A percentile compares a stretch with the other conserved stretches of the same genome.
Evolutionary conservation across 2,797 vertebrate species (phyloP).

Genomic region (Poeciliopsis turneri): DNA sequence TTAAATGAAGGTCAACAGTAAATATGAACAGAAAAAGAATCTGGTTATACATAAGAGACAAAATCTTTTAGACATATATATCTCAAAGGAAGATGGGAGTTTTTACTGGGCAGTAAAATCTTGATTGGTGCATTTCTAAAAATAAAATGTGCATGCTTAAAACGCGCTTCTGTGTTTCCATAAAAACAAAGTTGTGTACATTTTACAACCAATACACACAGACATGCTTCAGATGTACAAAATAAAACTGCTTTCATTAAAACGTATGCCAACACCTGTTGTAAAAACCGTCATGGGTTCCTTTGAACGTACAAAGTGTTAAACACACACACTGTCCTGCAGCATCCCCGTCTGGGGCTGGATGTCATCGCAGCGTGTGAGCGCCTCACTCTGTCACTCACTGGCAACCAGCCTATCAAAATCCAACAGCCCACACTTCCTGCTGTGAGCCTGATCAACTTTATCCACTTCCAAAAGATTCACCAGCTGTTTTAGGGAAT

Average conservation of each 20-base stretch:
- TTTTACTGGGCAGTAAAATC: neutral
- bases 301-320: neutral
- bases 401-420: constrained; percentile 84
- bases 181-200: neutral
- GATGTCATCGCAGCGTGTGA: constrained; percentile 65
- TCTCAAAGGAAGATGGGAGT: no score
- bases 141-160: neutral
- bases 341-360: constrained; percentile 49
- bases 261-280: neutral
- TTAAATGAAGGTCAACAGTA: no score
- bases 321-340: constrained; percentile 30
- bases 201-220: neutral
- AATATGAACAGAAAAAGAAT: neutral
- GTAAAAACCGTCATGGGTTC: neutral
- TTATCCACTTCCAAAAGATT: constrained; percentile 32
- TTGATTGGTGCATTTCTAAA: neutral
- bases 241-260: neutral
- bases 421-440: constrained; percentile 75
- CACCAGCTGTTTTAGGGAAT: constrained; percentile 63
- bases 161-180: neutral
- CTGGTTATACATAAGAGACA: neutral
- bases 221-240: neutral
- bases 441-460: constrained; percentile 65
- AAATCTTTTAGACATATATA: neutral
- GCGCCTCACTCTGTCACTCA: constrained; percentile 65